Conservation (phyloP, 2,113 vertebrate species). For the Prunella himalayana region DNA sequence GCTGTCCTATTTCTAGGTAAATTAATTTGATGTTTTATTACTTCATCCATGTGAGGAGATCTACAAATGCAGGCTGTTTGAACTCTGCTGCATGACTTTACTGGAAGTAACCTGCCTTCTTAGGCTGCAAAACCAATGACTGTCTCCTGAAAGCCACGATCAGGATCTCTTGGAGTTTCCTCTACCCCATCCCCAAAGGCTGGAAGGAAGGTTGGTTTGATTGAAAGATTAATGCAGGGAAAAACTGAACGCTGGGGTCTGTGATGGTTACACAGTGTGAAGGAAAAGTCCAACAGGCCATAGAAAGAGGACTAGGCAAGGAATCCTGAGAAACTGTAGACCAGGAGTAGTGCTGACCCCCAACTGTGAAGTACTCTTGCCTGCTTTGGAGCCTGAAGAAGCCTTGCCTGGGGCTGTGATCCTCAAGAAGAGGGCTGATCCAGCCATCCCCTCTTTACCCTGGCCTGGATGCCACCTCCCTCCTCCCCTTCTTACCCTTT, state of each 20-base stretch:
- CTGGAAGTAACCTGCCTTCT: not conserved
- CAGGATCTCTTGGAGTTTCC: not conserved
- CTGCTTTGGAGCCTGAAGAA: not conserved
- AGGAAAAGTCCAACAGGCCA: not conserved
- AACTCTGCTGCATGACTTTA: not conserved
- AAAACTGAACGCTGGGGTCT: not conserved
- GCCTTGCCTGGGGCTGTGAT: not conserved
- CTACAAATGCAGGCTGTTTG: not conserved
- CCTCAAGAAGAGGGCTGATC: not conserved
- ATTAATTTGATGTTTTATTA: not conserved
- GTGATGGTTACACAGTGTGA: not conserved
- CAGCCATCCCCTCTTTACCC: not conserved
- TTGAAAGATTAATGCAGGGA: not conserved
- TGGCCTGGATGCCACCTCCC: not conserved
- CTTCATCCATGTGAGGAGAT: not conserved
- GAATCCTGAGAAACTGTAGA: not conserved
- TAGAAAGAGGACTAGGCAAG: not conserved
- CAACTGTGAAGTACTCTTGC: not conserved
- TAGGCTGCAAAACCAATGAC: not conserved
- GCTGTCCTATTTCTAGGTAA: not conserved
- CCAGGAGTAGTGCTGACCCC: too few relatives aligned
- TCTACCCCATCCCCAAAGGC: accelerated
- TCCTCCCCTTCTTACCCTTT: not conserved
- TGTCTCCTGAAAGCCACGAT: not conserved
- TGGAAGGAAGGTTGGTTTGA: not conserved